Conservation (phyloP, 2,113 vertebrate species). For the Cyanoramphus novaezelandiae region DNA sequence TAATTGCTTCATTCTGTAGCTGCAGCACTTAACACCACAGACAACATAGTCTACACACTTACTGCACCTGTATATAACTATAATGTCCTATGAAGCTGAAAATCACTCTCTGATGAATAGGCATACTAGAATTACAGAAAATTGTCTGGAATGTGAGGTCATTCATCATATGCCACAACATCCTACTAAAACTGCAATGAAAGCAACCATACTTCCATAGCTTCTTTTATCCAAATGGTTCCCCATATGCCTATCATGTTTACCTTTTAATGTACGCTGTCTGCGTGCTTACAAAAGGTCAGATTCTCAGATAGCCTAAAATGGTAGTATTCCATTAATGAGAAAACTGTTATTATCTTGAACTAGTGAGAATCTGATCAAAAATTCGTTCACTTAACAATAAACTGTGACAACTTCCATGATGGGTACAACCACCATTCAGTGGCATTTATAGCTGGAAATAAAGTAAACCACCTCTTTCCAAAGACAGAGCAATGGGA, state of each 20-base stretch:
- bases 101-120: not conserved
- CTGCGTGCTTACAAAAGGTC: not conserved
- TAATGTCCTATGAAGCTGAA: not conserved
- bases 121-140: not conserved
- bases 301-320: not conserved
- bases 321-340: not conserved
- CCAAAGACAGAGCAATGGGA: not conserved
- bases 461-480: not conserved
- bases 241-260: not conserved
- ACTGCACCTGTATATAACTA: not conserved
- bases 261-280: not conserved
- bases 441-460: not conserved
- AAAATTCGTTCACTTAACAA: not conserved
- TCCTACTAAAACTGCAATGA: not conserved
- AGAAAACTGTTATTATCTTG: not conserved
- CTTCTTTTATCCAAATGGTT: not conserved
- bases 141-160: not conserved
- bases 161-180: not conserved
- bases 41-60: not conserved
- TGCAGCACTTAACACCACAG: not conserved
- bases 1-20: conserved; percentile 20
- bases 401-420: not conserved
- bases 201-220: not conserved
- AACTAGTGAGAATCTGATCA: not conserved
- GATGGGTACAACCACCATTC: not conserved